These are phyloP conservation scores for Petrolisthes manimaculis DNA, from an alignment of 2,888 invertebrate genomes.

Conservation along the genomic window DNA sequence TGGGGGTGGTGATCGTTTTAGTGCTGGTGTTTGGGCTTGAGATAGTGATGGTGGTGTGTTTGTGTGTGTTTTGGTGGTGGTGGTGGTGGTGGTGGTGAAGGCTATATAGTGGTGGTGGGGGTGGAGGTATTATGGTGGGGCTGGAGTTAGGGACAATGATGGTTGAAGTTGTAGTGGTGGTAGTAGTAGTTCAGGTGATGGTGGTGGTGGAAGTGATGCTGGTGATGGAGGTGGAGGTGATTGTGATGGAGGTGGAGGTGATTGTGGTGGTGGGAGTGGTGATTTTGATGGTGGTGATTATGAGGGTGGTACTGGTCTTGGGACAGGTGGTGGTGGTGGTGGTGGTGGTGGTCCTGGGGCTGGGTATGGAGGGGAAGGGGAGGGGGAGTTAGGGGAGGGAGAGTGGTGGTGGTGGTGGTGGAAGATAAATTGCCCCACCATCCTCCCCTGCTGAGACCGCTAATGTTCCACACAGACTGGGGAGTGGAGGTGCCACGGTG, in stretches of 20 bases:
- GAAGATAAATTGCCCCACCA: background rate
- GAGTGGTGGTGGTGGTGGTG: background rate
- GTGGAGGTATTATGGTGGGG: too few species aligned
- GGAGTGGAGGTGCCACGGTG: slow-evolving; percentile 12
- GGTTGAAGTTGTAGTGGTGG: too few species aligned
- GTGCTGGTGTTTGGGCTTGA: too few species aligned
- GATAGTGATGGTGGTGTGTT: too few species aligned
- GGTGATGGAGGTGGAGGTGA: too few species aligned
- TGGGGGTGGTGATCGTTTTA: background rate
- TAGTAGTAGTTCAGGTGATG: too few species aligned
- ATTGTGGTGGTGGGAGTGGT: background rate
- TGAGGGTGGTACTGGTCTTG: background rate
- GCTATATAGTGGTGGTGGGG: too few species aligned
- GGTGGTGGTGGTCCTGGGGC: background rate
- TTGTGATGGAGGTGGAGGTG: too few species aligned
- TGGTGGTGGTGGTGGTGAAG: too few species aligned
- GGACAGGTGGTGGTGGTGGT: slow-evolving; percentile 6
- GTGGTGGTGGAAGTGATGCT: too few species aligned
- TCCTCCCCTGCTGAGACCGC: slow-evolving; percentile 33
- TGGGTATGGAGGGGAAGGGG: background rate
- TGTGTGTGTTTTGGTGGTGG: too few species aligned
- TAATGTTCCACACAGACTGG: slow-evolving; percentile 27
- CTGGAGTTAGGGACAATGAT: too few species aligned
- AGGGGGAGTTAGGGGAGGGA: background rate
- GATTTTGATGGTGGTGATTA: background rate